Percentiles rank a stretch among this genome's conserved stretches.
Conservation (phyloP, 1,140 invertebrate genomes). For the Pentalonia nigronervosa region DNA sequence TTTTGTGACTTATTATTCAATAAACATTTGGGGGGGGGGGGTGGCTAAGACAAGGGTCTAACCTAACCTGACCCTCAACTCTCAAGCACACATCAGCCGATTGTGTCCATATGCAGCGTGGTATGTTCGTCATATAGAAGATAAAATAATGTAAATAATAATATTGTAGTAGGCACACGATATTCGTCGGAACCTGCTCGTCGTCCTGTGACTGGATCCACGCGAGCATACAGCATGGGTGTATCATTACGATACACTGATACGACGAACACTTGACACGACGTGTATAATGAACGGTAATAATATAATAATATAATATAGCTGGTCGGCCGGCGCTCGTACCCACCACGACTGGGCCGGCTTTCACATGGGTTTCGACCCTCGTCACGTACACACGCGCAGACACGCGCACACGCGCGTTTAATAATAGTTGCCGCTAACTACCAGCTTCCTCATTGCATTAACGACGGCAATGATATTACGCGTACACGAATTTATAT, state of each 20-base stretch:
- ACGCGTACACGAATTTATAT: neutral
- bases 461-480: slow-evolving; percentile 18
- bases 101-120: no score
- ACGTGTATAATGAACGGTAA: neutral
- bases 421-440: neutral
- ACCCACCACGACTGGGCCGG: neutral
- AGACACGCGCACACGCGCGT: neutral
- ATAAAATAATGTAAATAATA: no score
- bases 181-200: no score
- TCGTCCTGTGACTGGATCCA: no score
- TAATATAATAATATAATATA: neutral
- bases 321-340: neutral
- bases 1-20: no score
- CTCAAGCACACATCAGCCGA: no score
- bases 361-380: slow-evolving; percentile 47
- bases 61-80: no score
- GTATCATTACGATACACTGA: neutral
- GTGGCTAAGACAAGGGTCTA: no score
- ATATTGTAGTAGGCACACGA: no score
- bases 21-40: no score
- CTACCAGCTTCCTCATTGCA: slow-evolving; percentile 31
- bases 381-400: neutral
- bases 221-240: neutral
- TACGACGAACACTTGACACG: neutral
- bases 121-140: no score